A percentile compares a stretch with the other conserved stretches of the same genome.
These are phyloP conservation scores for Phycodurus eques DNA, from an alignment of 2,113 vertebrate genomes.

Conservation along the genomic window DNA sequence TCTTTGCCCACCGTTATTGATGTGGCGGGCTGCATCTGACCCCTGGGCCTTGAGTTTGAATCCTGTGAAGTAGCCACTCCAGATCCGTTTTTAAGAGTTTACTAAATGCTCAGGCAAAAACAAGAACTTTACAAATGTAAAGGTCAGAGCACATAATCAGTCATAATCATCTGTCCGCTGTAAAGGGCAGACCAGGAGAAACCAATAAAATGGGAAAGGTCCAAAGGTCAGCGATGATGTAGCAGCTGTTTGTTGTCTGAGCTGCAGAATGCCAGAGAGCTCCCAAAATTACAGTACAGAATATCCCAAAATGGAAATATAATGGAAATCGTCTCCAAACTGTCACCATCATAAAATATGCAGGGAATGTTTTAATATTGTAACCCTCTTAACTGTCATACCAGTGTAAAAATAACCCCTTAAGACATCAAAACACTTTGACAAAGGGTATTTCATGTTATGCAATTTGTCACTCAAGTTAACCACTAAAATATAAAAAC, in stretches of 20 bases:
- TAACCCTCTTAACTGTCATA: too few relatives aligned
- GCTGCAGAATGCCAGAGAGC: not conserved
- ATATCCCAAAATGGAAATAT: not conserved
- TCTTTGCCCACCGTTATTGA: not conserved
- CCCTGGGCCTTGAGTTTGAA: too few relatives aligned
- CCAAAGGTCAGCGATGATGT: slow-evolving; percentile 1
- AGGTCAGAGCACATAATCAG: slow-evolving; percentile 3
- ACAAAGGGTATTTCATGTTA: too few relatives aligned
- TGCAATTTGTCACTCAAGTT: too few relatives aligned
- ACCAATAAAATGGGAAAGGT: slow-evolving; percentile 1
- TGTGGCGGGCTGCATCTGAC: not conserved
- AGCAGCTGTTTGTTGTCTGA: not conserved
- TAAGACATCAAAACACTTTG: too few relatives aligned
- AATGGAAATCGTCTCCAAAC: too few relatives aligned
- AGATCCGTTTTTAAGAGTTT: not conserved
- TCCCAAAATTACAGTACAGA: not conserved
- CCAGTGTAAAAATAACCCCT: too few relatives aligned
- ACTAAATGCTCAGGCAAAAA: not conserved
- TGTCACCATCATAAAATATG: too few relatives aligned
- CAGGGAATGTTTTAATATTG: too few relatives aligned
- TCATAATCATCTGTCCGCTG: slow-evolving; percentile 1
- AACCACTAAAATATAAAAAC: too few relatives aligned
- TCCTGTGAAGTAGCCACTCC: not conserved
- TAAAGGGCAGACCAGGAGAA: slow-evolving; percentile 2
- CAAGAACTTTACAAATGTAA: not conserved